These are phyloP conservation scores for Eulimnadia texana DNA, from an alignment of 1,140 invertebrate species.

Conservation along the genomic window DNA sequence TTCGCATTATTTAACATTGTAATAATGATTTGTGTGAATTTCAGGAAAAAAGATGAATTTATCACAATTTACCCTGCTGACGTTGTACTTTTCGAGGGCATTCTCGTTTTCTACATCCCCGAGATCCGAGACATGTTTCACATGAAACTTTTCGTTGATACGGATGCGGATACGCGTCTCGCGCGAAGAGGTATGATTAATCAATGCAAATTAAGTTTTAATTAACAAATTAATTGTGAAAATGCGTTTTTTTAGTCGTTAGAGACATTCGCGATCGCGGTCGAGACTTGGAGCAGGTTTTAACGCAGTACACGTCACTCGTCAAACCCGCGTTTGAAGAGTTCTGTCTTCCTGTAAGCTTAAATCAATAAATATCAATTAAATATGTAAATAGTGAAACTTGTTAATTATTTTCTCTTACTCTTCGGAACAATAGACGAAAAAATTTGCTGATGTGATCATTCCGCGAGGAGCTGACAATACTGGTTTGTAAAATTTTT, in stretches of 20 bases:
- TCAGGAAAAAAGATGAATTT: conserved; percentile 46
- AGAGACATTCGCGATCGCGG: conserved; percentile 88
- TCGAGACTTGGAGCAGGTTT: conserved; percentile 80
- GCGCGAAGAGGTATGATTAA: conserved; percentile 70
- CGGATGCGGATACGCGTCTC: conserved; percentile 91
- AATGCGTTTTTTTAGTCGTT: conserved; percentile 47
- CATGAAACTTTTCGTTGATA: conserved; percentile 99
- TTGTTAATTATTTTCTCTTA: not conserved
- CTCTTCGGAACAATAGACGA: conserved; percentile 83
- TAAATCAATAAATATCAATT: not conserved
- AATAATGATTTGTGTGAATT: conserved; percentile 22
- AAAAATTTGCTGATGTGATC: conserved; percentile 99
- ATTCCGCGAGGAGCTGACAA: conserved; percentile 95
- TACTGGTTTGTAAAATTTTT: conserved; percentile 56
- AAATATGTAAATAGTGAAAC: not conserved
- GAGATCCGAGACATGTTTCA: conserved; percentile 90
- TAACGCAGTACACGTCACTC: conserved; percentile 92
- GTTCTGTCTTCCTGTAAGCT: conserved; percentile 86
- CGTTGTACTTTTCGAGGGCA: conserved; percentile 95
- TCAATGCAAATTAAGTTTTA: not conserved
- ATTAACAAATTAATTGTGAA: not conserved
- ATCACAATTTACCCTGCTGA: conserved; percentile 90
- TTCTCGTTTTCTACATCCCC: conserved; percentile 93
- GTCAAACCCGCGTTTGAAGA: conserved; percentile 99
- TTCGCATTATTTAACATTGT: not conserved